phyloP scores from a whole-genome alignment of 2,888 invertebrate species.

The Parasteatoda lunata region DNA sequence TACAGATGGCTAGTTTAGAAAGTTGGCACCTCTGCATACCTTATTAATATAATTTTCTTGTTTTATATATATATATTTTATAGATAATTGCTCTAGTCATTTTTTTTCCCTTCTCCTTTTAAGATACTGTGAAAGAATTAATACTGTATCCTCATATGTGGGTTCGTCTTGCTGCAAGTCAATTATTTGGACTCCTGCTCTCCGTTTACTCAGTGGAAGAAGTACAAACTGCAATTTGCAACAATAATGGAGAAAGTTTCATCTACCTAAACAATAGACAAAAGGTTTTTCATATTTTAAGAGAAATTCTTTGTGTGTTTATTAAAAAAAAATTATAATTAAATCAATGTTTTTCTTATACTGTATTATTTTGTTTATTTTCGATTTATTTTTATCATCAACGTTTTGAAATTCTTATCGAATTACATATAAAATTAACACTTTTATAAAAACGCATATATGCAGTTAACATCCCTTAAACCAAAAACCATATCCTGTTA shows the following conservation, averaged over 20 bases:
- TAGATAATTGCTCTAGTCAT: neutral
- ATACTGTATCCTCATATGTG: slow-evolving; percentile 88
- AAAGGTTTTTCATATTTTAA: slow-evolving; percentile 23
- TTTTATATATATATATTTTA: neutral
- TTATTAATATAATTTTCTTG: neutral
- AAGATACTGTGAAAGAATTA: slow-evolving; percentile 72
- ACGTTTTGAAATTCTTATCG: too few relatives aligned
- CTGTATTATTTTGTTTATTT: too few relatives aligned
- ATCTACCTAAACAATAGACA: slow-evolving; percentile 51
- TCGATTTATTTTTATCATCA: too few relatives aligned
- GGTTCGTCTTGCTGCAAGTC: slow-evolving; percentile 86
- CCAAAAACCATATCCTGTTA: too few relatives aligned
- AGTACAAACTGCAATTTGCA: slow-evolving; percentile 73
- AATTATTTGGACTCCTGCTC: slow-evolving; percentile 84
- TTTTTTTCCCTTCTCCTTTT: neutral
- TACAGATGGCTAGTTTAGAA: too few relatives aligned
- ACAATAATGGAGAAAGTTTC: slow-evolving; percentile 27
- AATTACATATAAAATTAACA: too few relatives aligned
- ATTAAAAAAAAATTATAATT: too few relatives aligned
- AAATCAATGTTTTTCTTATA: too few relatives aligned
- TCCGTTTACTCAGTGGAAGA: slow-evolving; percentile 80
- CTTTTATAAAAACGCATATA: too few relatives aligned
- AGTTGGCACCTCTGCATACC: too few relatives aligned
- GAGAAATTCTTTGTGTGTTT: too few relatives aligned
- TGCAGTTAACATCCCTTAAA: too few relatives aligned